These are phyloP conservation scores for Timema podura DNA, from an alignment of 2,888 invertebrate genomes.

Conservation along the genomic window DNA sequence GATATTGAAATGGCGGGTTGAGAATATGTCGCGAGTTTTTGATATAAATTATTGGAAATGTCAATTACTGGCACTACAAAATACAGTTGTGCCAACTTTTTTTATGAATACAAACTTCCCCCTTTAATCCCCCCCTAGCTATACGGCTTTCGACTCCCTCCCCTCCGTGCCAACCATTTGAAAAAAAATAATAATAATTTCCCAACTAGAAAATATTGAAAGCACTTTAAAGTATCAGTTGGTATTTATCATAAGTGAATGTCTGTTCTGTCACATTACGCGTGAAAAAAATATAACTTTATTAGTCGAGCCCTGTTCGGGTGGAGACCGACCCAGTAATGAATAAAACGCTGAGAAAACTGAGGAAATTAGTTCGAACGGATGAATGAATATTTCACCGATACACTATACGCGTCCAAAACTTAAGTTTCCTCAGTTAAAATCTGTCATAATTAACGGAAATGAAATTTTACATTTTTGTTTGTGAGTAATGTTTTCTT, in stretches of 20 bases:
- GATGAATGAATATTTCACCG: no score
- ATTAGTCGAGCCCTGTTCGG: neutral
- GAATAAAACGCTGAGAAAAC: no score
- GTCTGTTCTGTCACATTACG: slow-evolving; percentile 1
- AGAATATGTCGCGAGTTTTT: slow-evolving; percentile 13
- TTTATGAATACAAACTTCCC: slow-evolving; percentile 5
- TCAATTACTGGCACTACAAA: slow-evolving; percentile 14
- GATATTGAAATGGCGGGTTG: slow-evolving; percentile 14
- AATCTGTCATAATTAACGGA: no score
- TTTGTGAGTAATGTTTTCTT: no score
- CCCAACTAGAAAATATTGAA: slow-evolving; percentile 14
- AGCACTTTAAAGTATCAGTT: slow-evolving; percentile 4
- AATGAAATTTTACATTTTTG: no score
- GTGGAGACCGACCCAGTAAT: no score
- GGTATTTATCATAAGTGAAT: slow-evolving; percentile 16
- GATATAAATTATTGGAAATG: slow-evolving; percentile 16
- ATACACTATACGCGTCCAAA: no score
- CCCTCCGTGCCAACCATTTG: neutral
- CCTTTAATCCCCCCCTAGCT: neutral
- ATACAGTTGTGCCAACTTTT: slow-evolving; percentile 17
- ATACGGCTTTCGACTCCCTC: neutral
- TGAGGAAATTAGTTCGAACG: no score
- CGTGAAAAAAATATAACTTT: slow-evolving; percentile 9
- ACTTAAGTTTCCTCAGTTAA: no score
- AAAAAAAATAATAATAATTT: neutral